phyloP scores from a whole-genome alignment of 2,888 invertebrate species.

The Leptinotarsa juncta region DNA sequence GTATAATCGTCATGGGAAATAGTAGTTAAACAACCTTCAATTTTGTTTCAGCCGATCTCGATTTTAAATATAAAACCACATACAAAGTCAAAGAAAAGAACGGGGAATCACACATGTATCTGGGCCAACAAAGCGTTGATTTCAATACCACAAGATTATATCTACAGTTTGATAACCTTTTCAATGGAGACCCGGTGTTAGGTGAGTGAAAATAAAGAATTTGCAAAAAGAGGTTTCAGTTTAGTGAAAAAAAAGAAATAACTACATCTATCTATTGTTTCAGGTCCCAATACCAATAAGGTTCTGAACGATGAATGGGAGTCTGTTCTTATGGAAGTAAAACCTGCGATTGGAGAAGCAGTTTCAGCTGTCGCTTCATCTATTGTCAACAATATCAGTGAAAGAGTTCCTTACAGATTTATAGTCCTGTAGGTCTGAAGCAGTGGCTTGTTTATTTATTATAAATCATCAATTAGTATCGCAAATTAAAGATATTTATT shows the following conservation, averaged over 20 bases:
- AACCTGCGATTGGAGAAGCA: constrained; percentile 3
- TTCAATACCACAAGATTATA: not conserved
- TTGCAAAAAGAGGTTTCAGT: too few relatives aligned
- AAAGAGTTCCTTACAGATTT: not conserved
- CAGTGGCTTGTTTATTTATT: not conserved
- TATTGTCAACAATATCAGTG: not conserved
- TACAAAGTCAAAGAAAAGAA: not conserved
- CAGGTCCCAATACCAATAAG: constrained; percentile 23
- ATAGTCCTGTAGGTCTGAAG: not conserved
- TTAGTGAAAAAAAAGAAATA: too few relatives aligned
- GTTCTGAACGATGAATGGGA: constrained; percentile 22
- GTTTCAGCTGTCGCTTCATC: constrained; percentile 4
- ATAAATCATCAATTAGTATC: too few relatives aligned
- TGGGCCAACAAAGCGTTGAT: not conserved
- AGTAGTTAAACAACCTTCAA: too few relatives aligned
- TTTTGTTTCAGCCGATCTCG: not conserved
- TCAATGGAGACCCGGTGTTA: not conserved
- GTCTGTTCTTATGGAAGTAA: not conserved
- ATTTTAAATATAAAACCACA: not conserved
- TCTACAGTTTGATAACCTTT: not conserved
- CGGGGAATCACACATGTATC: not conserved
- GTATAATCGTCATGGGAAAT: too few relatives aligned
- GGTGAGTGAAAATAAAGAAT: not conserved
- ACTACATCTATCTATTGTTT: not conserved
- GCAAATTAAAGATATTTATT: constrained; percentile 1